Evolutionary conservation across 2,888 invertebrate genomes (phyloP), one percentile per base, ranked within the genome.

Genomic region (Chloroclysta siterata): DNA sequence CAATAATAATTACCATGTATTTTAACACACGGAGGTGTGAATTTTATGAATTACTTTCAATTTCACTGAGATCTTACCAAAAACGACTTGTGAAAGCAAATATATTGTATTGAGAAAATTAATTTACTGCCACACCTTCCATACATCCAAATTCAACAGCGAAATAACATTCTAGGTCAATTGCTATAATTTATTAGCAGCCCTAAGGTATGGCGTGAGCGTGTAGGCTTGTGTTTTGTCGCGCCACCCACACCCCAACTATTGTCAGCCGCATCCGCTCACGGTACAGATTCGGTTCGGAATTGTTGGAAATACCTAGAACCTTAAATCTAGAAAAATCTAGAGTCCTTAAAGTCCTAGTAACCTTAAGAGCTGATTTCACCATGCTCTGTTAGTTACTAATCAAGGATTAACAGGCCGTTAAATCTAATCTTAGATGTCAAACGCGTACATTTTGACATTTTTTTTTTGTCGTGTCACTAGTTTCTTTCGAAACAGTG

Each of bases 201-300:
- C 72, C 72, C 72, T 72, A 51, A 59, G 62, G 33, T 46, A 65
- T 71, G 62, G 66, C 69, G 70, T 69, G 73, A 68, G 63, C 70
- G 89, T 85, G 90, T 90, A 87, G 90, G 91, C 79, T 85, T 76
- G 76, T 71, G 73, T 88, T 90, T 90, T 90, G 80, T 75, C 72
- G 78, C 80, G 77, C 80, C 84, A 81, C 90, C 89, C 88, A 86
- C 85, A 70, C 75, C 72, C 85, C 84, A 36, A 39, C 60, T 60
- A 90, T 90, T 89, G 46, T 11, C 15, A 17, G 46, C 5, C 17
- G 5, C 11, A 11, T 11, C 46, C 46, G 10, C 1, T 17, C 10
- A 0, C 3, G 17, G 17, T n/a, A 17, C 15, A 8, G 42, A 10
- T 11, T 46, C 10, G 10, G 17, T 46, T 17, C 46, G 17, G 11